A percentile compares a stretch with the other conserved stretches of the same genome.
phyloP scores from a whole-genome alignment of 2,113 vertebrate genomes.

The Misgurnus anguillicaudatus region DNA sequence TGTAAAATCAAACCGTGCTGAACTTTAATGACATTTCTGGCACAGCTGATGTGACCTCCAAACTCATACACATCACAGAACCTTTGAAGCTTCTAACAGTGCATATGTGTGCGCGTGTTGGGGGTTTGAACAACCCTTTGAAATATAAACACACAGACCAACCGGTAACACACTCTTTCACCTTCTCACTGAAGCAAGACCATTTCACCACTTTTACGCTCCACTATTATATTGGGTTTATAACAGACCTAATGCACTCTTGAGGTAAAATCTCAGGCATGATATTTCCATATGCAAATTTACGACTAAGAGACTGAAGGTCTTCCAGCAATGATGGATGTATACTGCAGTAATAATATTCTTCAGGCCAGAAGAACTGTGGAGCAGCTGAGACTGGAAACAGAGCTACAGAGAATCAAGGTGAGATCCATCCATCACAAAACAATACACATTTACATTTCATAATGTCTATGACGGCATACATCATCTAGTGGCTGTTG shows the following conservation, averaged over 20 bases:
- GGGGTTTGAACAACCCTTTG: conserved; percentile 51
- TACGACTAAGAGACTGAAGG: neutral
- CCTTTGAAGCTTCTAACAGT: conserved; percentile 64
- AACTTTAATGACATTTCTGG: conserved; percentile 69
- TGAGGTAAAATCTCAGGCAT: neutral
- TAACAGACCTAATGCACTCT: neutral
- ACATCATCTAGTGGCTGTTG: neutral
- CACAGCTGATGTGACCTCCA: conserved; percentile 60
- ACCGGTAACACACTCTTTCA: neutral
- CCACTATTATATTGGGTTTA: neutral
- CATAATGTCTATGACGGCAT: neutral
- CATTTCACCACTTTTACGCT: neutral
- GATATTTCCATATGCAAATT: neutral
- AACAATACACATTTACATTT: neutral
- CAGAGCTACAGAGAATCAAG: conserved; percentile 76
- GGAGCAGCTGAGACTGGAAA: conserved; percentile 80
- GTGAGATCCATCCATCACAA: conserved; percentile 58
- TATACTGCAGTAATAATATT: conserved; percentile 73
- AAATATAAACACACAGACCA: conserved; percentile 9
- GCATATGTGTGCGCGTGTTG: conserved; percentile 3
- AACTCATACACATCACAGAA: conserved; percentile 62
- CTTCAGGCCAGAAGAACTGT: conserved; percentile 75
- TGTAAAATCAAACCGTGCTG: conserved; percentile 8
- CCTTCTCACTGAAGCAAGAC: conserved; percentile 5
- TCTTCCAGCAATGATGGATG: conserved; percentile 59